A percentile compares a stretch with the other conserved stretches of the same genome.
Conservation (phyloP, 2,888 invertebrate species). For the Tachina lurida region DNA sequence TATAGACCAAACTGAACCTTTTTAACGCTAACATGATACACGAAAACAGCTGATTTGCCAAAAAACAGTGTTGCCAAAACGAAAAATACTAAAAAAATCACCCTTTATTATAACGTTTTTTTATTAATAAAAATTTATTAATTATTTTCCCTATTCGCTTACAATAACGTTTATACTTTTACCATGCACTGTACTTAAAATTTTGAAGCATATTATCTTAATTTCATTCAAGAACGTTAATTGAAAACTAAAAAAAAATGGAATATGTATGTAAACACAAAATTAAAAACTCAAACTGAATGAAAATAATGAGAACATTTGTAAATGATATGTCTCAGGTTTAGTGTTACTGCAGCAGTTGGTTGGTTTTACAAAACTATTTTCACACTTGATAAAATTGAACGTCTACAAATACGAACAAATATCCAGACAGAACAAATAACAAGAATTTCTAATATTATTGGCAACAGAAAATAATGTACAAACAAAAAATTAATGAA, state of each 20-base stretch:
- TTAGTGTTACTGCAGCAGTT: conserved; percentile 37
- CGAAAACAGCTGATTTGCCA: too few species aligned
- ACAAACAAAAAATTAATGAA: conserved; percentile 20
- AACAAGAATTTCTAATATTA: conserved; percentile 67
- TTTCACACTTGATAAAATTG: conserved; percentile 63
- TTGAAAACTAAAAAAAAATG: conserved; percentile 21
- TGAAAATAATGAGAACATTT: conserved; percentile 70
- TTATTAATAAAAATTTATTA: too few species aligned
- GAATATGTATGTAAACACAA: background rate
- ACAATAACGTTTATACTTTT: background rate
- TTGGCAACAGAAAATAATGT: conserved; percentile 45
- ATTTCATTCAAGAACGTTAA: conserved; percentile 42
- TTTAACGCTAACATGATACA: too few species aligned
- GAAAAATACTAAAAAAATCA: too few species aligned
- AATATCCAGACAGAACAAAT: conserved; percentile 57
- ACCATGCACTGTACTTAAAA: conserved; percentile 34
- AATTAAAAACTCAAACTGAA: conserved; percentile 23
- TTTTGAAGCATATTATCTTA: conserved; percentile 6
- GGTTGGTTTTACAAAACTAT: conserved; percentile 39
- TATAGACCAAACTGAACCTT: too few species aligned
- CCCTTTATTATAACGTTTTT: too few species aligned
- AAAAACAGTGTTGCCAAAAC: too few species aligned
- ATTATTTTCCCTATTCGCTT: too few species aligned
- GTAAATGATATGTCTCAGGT: conserved; percentile 70
- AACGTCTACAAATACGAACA: conserved; percentile 47